Conservation (phyloP, 2,888 invertebrate genomes). For the Eristalis tenax region DNA sequence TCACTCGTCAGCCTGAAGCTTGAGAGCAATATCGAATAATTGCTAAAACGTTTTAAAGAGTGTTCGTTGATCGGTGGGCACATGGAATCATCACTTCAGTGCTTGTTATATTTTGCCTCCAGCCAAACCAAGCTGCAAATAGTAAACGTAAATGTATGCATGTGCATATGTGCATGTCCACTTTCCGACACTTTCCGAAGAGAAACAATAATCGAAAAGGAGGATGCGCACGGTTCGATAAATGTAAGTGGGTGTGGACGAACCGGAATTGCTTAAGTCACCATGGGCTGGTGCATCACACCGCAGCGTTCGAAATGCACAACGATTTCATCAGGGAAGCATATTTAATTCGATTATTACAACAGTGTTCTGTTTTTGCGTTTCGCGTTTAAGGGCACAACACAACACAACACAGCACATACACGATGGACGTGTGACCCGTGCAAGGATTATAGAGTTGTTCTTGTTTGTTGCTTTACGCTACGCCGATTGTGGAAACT, state of each 20-base stretch:
- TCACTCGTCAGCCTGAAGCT: background rate
- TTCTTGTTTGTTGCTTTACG: slow-evolving; percentile 25
- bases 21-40: background rate
- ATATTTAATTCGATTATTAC: slow-evolving; percentile 67
- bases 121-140: background rate
- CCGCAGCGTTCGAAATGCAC: slow-evolving; percentile 1
- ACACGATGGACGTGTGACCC: slow-evolving; percentile 18
- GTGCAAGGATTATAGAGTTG: slow-evolving; percentile 39
- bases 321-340: slow-evolving; percentile 35
- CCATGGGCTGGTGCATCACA: background rate
- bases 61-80: background rate
- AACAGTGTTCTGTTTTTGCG: slow-evolving; percentile 13
- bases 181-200: background rate
- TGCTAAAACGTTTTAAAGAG: background rate
- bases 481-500: slow-evolving; percentile 2
- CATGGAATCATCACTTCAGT: background rate
- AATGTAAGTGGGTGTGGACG: slow-evolving; percentile 1
- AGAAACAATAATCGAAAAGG: background rate
- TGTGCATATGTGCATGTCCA: background rate
- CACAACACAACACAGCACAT: background rate
- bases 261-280: slow-evolving; percentile 9
- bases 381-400: background rate
- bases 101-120: background rate
- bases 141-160: background rate
- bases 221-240: background rate